A percentile compares a stretch with the other conserved stretches of the same genome.
Conservation (phyloP, 2,888 invertebrate genomes). For the Erpobdella octoculata region DNA sequence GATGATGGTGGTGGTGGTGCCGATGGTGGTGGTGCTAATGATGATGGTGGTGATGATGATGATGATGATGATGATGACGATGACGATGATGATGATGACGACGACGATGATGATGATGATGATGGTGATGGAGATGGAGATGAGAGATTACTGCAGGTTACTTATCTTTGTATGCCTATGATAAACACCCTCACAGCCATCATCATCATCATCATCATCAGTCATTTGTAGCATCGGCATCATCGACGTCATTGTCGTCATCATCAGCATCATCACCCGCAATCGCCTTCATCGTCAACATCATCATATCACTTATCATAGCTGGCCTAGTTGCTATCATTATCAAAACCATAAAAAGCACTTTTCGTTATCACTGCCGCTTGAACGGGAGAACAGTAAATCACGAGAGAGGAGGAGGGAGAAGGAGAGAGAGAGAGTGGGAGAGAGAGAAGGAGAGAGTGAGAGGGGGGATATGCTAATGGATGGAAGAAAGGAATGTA, state of each 20-base stretch:
- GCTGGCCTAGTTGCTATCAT: not conserved
- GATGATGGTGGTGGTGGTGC: not conserved
- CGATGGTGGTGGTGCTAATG: not conserved
- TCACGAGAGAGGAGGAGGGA: not conserved
- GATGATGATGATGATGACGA: constrained; percentile 11
- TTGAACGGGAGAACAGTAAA: too few species aligned
- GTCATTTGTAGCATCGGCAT: not conserved
- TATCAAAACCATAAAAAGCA: too few species aligned
- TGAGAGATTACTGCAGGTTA: not conserved
- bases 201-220: not conserved
- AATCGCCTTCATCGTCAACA: not conserved
- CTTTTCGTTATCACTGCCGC: too few species aligned
- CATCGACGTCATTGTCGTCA: not conserved
- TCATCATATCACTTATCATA: not conserved
- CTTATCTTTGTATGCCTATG: not conserved
- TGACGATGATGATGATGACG: constrained; percentile 3
- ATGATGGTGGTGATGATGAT: not conserved
- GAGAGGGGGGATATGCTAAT: too few species aligned
- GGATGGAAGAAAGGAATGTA: too few species aligned
- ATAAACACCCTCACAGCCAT: not conserved
- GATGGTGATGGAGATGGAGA: not conserved
- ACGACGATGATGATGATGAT: not conserved
- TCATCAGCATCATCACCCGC: not conserved
- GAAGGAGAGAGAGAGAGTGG: not conserved
- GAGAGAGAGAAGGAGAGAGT: not conserved